These are phyloP conservation scores for Zele albiditarsus DNA, from an alignment of 2,888 invertebrate species.

Conservation along the genomic window DNA sequence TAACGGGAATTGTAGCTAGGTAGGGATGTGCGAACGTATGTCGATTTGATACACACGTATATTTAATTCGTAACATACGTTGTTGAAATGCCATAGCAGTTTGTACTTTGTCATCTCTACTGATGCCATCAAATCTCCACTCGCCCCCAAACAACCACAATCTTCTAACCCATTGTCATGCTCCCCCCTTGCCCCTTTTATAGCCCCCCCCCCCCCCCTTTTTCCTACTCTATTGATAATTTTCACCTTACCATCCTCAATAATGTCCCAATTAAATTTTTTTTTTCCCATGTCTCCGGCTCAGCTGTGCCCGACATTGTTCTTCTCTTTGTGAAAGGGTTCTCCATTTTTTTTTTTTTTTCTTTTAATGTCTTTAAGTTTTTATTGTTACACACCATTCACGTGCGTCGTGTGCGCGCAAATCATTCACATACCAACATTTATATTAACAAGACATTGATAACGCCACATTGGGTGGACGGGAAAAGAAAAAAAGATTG, in stretches of 20 bases:
- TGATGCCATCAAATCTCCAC: conserved; percentile 19
- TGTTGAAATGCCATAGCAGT: conserved; percentile 15
- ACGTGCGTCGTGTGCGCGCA: conserved; percentile 46
- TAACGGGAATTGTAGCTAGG: conserved; percentile 67
- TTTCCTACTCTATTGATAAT: background rate
- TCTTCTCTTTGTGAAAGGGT: conserved; percentile 64
- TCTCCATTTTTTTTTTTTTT: conserved; percentile 53
- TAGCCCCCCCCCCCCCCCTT: conserved; percentile 46
- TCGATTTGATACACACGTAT: conserved; percentile 11
- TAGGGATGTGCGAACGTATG: conserved; percentile 60
- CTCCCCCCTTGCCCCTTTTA: conserved; percentile 17
- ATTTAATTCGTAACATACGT: conserved; percentile 9
- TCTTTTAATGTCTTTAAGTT: conserved; percentile 58
- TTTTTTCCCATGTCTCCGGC: conserved; percentile 18
- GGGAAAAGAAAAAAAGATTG: conserved; percentile 18
- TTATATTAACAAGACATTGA: conserved; percentile 27
- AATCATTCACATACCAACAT: conserved; percentile 18
- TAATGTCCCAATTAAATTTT: conserved; percentile 23
- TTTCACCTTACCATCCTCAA: conserved; percentile 11
- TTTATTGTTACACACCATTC: conserved; percentile 62
- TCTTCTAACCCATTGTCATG: conserved; percentile 11
- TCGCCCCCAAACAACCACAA: conserved; percentile 24
- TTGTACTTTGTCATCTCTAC: conserved; percentile 26
- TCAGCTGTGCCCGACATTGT: conserved; percentile 55
- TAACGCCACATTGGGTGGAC: background rate